Percentiles rank a stretch among this genome's conserved stretches.
Evolutionary conservation across 2,888 invertebrate genomes (phyloP).

Genomic region (Girardia tigrina): DNA sequence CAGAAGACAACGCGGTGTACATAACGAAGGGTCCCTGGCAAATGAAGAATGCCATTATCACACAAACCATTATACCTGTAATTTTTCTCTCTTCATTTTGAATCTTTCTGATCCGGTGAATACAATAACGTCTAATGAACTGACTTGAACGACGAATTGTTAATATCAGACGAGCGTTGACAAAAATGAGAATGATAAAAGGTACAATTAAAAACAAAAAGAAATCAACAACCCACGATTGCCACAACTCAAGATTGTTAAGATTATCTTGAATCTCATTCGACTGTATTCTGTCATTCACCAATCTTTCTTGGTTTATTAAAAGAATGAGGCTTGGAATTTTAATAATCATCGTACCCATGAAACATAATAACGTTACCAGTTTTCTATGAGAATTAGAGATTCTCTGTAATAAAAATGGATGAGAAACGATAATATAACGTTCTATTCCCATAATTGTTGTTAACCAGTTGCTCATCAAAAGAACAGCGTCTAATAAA

Average conservation of each 20-base stretch:
- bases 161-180: conserved; percentile 29
- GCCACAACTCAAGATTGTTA: neutral
- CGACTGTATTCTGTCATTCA: neutral
- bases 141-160: conserved; percentile 10
- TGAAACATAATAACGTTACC: neutral
- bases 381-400: conserved; percentile 17
- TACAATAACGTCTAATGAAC: conserved; percentile 26
- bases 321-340: conserved; percentile 26
- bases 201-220: conserved; percentile 27
- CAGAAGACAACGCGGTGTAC: conserved; percentile 14
- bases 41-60: conserved; percentile 29
- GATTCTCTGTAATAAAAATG: conserved; percentile 27
- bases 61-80: conserved; percentile 24
- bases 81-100: conserved; percentile 27
- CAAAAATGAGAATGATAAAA: conserved; percentile 5
- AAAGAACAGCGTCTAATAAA: conserved; percentile 13
- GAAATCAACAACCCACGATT: conserved; percentile 30
- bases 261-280: neutral
- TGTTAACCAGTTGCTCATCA: conserved; percentile 29
- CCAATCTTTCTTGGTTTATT: neutral
- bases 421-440: conserved; percentile 25
- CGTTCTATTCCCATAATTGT: conserved; percentile 28
- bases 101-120: neutral
- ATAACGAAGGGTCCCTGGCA: conserved; percentile 30
- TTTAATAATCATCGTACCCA: neutral